Base-by-base conservation (phyloP, 1,140 invertebrate genomes). In the Goniozus legneri region DNA sequence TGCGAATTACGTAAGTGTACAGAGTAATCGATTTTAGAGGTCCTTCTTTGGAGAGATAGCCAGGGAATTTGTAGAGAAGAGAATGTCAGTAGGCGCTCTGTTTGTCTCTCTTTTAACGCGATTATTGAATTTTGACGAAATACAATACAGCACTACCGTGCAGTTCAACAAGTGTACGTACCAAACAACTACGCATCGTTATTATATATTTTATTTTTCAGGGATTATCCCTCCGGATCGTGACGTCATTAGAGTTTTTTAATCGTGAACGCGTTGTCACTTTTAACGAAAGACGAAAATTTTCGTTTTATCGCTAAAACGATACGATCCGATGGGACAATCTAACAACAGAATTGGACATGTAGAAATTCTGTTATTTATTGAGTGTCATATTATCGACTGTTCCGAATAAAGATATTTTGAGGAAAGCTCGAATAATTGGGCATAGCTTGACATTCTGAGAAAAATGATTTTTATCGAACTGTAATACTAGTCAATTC, bases 291-390 rank as follows among this genome's bases (percentile, higher is more conserved):
- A n/a, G n/a, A n/a, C n/a, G n/a, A n/a, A n/a, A n/a, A n/a, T n/a
- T n/a, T n/a, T n/a, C n/a, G n/a, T n/a, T n/a, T n/a, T n/a, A n/a
- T n/a, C n/a, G n/a, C n/a, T n/a, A n/a, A n/a, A n/a, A n/a, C n/a
- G n/a, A n/a, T n/a, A n/a, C n/a, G 44, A 67, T 62, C 66, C 60
- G 52, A 54, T 58, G 62, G 56, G 49, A 60, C 56, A 63, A 51
- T 66, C 66, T 65, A 21, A 54, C 32, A 27, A 35, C 54, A 63
- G 54, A 70, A 68, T 67, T 75, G 58, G 56, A 73, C 58, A 71
- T 69, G 69, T 74, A 73, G 69, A 72, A 73, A 58, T 73, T 73
- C 62, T 72, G 64, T 75, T 74, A 75, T 64, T 73, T 72, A 71
- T 62, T 74, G 69, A 71, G 68, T 73, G 70, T 75, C 64, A 71